Evolutionary conservation across 2,888 invertebrate genomes (phyloP).

Genomic region (Cantharis nigra): DNA sequence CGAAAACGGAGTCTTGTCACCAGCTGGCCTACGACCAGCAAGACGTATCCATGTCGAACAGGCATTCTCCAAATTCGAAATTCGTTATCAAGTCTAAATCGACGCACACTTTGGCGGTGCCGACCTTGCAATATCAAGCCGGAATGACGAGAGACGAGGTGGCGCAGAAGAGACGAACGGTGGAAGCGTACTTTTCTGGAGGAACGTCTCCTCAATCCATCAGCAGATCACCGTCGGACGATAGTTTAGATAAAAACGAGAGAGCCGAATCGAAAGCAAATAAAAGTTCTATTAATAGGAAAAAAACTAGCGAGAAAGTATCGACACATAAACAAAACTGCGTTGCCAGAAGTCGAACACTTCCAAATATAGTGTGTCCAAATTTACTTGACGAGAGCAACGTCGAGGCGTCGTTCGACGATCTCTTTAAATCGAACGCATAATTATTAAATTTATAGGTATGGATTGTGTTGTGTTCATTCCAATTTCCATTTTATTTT

Average conservation of each 20-base stretch:
- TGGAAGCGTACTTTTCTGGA: constrained; percentile 73
- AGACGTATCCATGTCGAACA: constrained; percentile 46
- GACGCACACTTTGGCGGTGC: constrained; percentile 72
- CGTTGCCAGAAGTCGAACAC: constrained; percentile 74
- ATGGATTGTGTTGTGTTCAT: constrained; percentile 14
- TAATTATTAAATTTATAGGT: constrained; percentile 37
- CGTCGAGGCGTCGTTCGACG: constrained; percentile 87
- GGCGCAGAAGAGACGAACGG: constrained; percentile 70
- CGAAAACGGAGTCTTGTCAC: constrained; percentile 82
- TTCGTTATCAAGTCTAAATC: constrained; percentile 68
- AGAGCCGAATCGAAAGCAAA: constrained; percentile 15
- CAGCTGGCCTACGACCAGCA: constrained; percentile 62
- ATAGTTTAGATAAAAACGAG: constrained; percentile 27
- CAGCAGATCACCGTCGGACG: constrained; percentile 34
- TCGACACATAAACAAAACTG: constrained; percentile 53
- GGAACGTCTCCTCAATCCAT: constrained; percentile 53
- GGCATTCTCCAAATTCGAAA: constrained; percentile 56
- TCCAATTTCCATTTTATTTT: constrained; percentile 14
- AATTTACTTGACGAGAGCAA: constrained; percentile 76
- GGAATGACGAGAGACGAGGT: constrained; percentile 70
- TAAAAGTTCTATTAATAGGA: constrained; percentile 53
- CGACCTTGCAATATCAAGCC: constrained; percentile 78
- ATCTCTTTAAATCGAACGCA: constrained; percentile 65
- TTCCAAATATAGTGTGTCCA: constrained; percentile 72
- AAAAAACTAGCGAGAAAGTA: constrained; percentile 59